These are phyloP conservation scores for Tetrax tetrax DNA, from an alignment of 2,113 vertebrate species.

Conservation along the genomic window DNA sequence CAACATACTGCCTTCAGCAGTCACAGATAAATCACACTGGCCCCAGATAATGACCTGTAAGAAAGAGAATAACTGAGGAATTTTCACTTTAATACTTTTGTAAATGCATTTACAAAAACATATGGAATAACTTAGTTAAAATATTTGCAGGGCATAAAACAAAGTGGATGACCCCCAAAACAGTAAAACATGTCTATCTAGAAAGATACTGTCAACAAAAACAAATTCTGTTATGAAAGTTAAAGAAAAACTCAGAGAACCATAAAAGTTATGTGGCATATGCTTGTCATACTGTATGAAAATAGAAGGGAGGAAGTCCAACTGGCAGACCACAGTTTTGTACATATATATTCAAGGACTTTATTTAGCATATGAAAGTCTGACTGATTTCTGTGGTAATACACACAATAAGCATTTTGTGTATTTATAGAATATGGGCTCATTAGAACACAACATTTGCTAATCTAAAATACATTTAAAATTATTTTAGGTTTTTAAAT, in stretches of 20 bases:
- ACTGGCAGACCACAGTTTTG: background rate
- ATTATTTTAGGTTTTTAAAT: background rate
- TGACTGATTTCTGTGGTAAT: background rate
- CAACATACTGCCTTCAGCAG: slow-evolving; percentile 23
- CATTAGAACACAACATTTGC: background rate
- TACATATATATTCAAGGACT: background rate
- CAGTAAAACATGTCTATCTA: background rate
- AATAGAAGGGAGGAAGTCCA: background rate
- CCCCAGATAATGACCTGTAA: slow-evolving; percentile 93
- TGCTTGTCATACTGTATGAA: background rate
- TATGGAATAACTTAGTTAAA: background rate
- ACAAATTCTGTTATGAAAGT: background rate
- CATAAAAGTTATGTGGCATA: background rate
- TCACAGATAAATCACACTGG: slow-evolving; percentile 61
- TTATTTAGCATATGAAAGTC: background rate
- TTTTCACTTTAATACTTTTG: background rate
- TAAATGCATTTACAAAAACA: background rate
- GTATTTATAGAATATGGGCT: background rate
- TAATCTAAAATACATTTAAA: background rate
- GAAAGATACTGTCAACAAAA: background rate
- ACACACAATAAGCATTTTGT: background rate
- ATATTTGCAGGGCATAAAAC: background rate
- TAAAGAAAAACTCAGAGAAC: background rate
- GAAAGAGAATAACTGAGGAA: background rate
- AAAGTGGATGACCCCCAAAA: background rate